Evolutionary conservation across 2,888 invertebrate species (phyloP), one percentile per base, ranked within the genome.

Genomic region (Drosophila antonietae): DNA sequence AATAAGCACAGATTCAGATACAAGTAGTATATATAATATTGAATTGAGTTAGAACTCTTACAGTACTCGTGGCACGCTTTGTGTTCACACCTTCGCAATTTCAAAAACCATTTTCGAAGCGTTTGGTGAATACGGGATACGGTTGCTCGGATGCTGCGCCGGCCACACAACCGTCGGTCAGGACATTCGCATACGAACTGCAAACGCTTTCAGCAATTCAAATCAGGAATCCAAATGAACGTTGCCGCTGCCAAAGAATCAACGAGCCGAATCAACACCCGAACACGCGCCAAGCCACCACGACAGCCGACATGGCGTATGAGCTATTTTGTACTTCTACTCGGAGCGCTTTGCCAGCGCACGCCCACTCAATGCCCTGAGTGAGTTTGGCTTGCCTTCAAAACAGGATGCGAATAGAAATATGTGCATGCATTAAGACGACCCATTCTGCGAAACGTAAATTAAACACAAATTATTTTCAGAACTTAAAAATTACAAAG

Each of bases 111-210:
- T 60, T 77, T 68, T 78, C 58, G 61, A 78, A 70, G 18, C n/a
- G 56, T 23, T 56, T 49, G 52, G 5, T 28, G 18, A 6, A 35
- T 14, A 20, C 20, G 20, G 10, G 6, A 46, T 8, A 47, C 44
- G 41, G 43, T 51, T 43, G 39, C 49, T 61, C 64, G 23, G 59
- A 58, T 74, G 57, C 55, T 73, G 53, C 14, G 75, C 73, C 75
- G 73, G 65, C 60, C 60, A 62, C 72, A 81, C 83, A 86, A 86
- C 84, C 84, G 80, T 78, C 80, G 75, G 72, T 71, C 68, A 87
- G 87, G 84, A 85, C 80, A 80, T 87, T 87, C 82, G 82, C 84
- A 71, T 71, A 76, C 80, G 84, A 85, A 85, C 84, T 85, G 78
- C 70, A 73, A 66, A 77, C 68, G 80, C 79, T 74, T 81, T 68